Evolutionary conservation across 2,888 invertebrate species (phyloP).

Genomic region (Mythimna impura): DNA sequence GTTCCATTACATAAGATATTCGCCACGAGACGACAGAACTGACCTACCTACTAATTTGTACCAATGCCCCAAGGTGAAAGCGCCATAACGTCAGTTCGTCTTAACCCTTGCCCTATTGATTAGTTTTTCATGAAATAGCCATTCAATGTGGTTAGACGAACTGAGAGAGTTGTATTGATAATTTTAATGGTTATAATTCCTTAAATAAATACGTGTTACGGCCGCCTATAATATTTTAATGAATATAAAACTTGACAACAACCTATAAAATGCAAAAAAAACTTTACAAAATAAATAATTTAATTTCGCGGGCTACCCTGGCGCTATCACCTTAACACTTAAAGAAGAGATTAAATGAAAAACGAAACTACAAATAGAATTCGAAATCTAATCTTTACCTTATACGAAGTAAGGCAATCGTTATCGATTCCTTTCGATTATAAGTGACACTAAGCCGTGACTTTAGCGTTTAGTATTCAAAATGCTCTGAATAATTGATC

Average conservation of each 20-base stretch:
- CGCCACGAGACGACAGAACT: slow-evolving; percentile 2
- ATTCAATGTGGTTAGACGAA: too few relatives aligned
- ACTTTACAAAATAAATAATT: too few relatives aligned
- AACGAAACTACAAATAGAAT: slow-evolving; percentile 18
- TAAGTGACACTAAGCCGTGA: slow-evolving; percentile 30
- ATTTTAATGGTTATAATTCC: too few relatives aligned
- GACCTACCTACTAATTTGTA: slow-evolving; percentile 19
- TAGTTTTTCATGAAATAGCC: too few relatives aligned
- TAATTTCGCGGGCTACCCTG: too few relatives aligned
- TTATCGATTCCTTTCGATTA: slow-evolving; percentile 30
- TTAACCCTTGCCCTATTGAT: too few relatives aligned
- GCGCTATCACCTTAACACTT: not conserved
- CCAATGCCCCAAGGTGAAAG: not conserved
- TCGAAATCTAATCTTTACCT: slow-evolving; percentile 39
- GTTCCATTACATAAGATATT: slow-evolving; percentile 14
- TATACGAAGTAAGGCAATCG: slow-evolving; percentile 4
- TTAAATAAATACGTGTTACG: too few relatives aligned
- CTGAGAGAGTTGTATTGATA: too few relatives aligned
- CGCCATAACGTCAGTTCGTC: too few relatives aligned
- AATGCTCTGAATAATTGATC: slow-evolving; percentile 54
- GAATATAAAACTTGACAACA: too few relatives aligned
- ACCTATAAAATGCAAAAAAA: too few relatives aligned
- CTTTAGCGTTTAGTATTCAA: slow-evolving; percentile 58
- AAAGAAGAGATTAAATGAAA: slow-evolving; percentile 20
- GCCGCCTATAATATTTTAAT: too few relatives aligned